A percentile compares a stretch with the other conserved stretches of the same genome.
Conservation (phyloP, 1,140 invertebrate genomes). For the Chironomus tepperi region DNA sequence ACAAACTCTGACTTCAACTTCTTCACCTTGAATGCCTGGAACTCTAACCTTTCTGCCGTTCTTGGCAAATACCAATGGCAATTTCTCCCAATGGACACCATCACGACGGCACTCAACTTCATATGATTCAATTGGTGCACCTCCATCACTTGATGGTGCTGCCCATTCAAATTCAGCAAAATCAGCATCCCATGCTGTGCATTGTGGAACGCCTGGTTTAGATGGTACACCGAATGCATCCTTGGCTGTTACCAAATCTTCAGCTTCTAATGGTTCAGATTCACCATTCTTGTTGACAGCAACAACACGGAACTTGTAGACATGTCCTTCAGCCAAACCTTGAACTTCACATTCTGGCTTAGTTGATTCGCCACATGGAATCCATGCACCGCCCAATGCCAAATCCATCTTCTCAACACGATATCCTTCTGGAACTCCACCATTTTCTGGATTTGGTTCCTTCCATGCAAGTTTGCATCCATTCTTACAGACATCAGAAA, state of each 20-base stretch:
- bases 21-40: conserved; percentile 68
- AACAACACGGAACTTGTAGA: conserved; percentile 91
- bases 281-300: conserved; percentile 94
- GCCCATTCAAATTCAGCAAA: conserved; percentile 95
- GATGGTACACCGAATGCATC: conserved; percentile 90
- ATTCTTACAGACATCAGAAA: conserved; percentile 87
- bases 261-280: conserved; percentile 84
- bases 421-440: conserved; percentile 81
- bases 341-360: conserved; percentile 79
- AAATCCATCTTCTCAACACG: conserved; percentile 89
- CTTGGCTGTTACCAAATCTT: conserved; percentile 79
- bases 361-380: conserved; percentile 76
- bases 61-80: conserved; percentile 3
- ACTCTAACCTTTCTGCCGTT: not conserved
- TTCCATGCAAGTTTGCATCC: conserved; percentile 93
- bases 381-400: conserved; percentile 72
- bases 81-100: not conserved
- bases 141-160: conserved; percentile 87
- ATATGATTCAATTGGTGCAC: conserved; percentile 91
- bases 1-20: conserved; percentile 72
- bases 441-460: conserved; percentile 91
- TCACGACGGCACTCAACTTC: conserved; percentile 67
- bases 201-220: conserved; percentile 84
- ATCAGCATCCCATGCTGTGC: conserved; percentile 87
- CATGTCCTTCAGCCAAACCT: conserved; percentile 82